Percentiles rank a stretch among this genome's conserved stretches.
These are phyloP conservation scores for Cynoglossus semilaevis DNA, from an alignment of 2,113 vertebrate species.

Conservation along the genomic window DNA sequence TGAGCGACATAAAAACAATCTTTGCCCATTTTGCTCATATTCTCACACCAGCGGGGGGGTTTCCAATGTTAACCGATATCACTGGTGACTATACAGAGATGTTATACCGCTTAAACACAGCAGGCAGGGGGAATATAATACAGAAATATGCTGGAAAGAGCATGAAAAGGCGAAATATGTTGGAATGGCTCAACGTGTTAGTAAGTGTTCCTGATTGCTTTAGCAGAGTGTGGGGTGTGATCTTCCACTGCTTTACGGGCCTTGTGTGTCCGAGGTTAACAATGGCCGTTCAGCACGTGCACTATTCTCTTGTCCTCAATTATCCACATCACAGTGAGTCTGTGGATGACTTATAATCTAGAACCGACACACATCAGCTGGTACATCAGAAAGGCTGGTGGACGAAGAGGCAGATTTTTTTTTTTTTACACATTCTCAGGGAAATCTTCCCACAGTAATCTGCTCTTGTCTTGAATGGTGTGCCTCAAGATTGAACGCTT, in stretches of 20 bases:
- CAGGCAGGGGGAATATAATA: constrained; percentile 47
- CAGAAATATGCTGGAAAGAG: constrained; percentile 53
- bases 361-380: neutral
- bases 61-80: constrained; percentile 66
- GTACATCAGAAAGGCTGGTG: neutral
- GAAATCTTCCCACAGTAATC: no score
- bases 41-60: constrained; percentile 50
- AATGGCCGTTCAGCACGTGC: constrained; percentile 50
- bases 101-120: constrained; percentile 61
- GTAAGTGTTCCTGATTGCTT: constrained; percentile 68
- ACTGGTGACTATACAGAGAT: constrained; percentile 51
- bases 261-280: constrained; percentile 47
- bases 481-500: no score
- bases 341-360: constrained; percentile 41
- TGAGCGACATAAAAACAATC: constrained; percentile 49
- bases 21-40: constrained; percentile 51
- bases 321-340: constrained; percentile 20
- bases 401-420: no score
- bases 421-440: no score
- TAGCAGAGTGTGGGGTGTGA: constrained; percentile 56
- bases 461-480: no score
- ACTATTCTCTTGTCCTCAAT: constrained; percentile 29
- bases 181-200: constrained; percentile 41
- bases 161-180: constrained; percentile 53
- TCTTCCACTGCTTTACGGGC: constrained; percentile 44